Conservation (phyloP, 2,113 vertebrate genomes). For the Toxotes chatareus region DNA sequence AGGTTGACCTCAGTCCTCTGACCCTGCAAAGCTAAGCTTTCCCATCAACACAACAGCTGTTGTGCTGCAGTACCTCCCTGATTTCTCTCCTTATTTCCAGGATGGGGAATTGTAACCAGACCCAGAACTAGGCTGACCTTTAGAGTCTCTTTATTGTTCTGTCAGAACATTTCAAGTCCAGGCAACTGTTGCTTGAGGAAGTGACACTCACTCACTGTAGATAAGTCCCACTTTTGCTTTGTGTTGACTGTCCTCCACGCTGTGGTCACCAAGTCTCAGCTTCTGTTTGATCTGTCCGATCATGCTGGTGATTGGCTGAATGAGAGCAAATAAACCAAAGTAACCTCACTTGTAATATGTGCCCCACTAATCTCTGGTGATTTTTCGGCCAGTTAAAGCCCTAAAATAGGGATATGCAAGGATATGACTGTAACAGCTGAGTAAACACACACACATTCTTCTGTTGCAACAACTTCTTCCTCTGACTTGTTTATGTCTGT, state of each 20-base stretch:
- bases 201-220: background rate
- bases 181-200: constrained; percentile 23
- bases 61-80: background rate
- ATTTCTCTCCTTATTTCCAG: constrained; percentile 47
- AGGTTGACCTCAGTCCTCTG: constrained; percentile 23
- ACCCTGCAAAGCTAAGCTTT: constrained; percentile 40
- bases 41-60: constrained; percentile 72
- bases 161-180: constrained; percentile 14
- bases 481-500: constrained; percentile 15
- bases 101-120: constrained; percentile 46
- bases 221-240: background rate
- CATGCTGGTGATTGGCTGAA: background rate
- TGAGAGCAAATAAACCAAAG: constrained; percentile 7
- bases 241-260: background rate
- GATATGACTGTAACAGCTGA: constrained; percentile 44
- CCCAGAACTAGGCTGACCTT: constrained; percentile 27
- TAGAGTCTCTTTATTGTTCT: constrained; percentile 17
- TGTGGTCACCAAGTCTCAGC: background rate
- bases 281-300: background rate
- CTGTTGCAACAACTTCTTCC: constrained; percentile 33
- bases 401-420: constrained; percentile 18
- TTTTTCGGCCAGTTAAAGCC: background rate
- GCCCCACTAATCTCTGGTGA: background rate
- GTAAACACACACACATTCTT: constrained; percentile 43
- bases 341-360: background rate